phyloP scores from a whole-genome alignment of 2,888 invertebrate genomes.

The Auanema freiburgensis region DNA sequence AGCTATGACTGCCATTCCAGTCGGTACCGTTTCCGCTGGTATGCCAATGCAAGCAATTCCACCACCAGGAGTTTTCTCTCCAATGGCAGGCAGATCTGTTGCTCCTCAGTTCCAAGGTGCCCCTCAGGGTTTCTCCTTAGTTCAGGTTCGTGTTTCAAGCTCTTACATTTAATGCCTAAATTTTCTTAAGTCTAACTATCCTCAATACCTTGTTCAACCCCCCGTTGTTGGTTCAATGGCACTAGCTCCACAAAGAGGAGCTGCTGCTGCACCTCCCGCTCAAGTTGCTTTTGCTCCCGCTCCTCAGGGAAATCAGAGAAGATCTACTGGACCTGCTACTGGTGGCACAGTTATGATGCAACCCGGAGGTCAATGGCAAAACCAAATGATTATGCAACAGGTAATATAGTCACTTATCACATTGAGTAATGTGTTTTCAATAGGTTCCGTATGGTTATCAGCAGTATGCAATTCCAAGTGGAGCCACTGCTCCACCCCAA shows the following conservation, averaged over 20 bases:
- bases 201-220: neutral
- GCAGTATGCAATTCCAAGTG: neutral
- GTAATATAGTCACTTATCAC: no score
- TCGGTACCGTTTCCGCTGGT: no score
- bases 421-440: no score
- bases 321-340: neutral
- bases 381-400: no score
- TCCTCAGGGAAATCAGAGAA: neutral
- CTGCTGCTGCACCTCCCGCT: neutral
- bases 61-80: neutral
- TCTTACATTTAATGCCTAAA: no score
- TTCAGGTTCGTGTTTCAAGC: no score
- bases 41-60: neutral
- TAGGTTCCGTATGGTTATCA: conserved; percentile 13
- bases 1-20: no score
- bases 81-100: no score
- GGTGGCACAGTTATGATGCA: neutral
- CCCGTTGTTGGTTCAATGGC: neutral
- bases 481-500: conserved; percentile 15
- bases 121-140: no score
- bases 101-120: no score
- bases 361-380: no score
- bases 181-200: neutral
- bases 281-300: conserved; percentile 1
- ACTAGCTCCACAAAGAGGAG: neutral